Percentiles rank a stretch among this genome's conserved stretches.
These are phyloP conservation scores for Corydoras maculifer DNA, from an alignment of 2,113 vertebrate species.

Conservation along the genomic window DNA sequence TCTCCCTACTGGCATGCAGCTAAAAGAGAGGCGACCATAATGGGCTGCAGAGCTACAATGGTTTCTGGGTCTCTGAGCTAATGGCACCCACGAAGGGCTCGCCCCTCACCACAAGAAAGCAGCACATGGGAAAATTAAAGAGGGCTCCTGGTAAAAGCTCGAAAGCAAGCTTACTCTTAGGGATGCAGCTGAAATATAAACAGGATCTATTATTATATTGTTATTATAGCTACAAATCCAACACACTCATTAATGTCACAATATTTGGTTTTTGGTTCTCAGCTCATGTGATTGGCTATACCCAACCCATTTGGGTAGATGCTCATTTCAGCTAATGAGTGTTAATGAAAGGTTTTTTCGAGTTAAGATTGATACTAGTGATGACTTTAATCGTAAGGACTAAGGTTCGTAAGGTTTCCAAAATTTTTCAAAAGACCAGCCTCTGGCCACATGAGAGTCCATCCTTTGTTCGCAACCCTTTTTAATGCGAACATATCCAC, in stretches of 20 bases:
- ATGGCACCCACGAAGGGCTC: constrained; percentile 50
- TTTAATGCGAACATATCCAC: constrained; percentile 39
- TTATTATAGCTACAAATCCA: constrained; percentile 28
- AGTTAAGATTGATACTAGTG: constrained; percentile 34
- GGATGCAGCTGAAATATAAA: constrained; percentile 55
- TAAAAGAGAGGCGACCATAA: constrained; percentile 23
- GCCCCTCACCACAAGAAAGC: constrained; percentile 67
- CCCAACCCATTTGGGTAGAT: no score
- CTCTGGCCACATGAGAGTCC: constrained; percentile 27
- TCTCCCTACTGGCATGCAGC: constrained; percentile 14
- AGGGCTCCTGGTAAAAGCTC: constrained; percentile 66
- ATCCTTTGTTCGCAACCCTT: constrained; percentile 40
- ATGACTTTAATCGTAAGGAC: no score
- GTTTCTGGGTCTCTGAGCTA: constrained; percentile 35
- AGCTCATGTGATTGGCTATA: no score
- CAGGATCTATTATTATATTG: constrained; percentile 23
- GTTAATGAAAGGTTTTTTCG: constrained; percentile 34
- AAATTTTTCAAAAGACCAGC: constrained; percentile 24
- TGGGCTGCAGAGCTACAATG: constrained; percentile 50
- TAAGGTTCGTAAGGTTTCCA: neutral
- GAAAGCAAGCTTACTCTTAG: constrained; percentile 50
- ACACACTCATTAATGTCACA: constrained; percentile 43
- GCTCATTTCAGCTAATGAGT: no score
- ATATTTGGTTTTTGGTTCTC: no score
- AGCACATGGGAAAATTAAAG: constrained; percentile 66